A percentile compares a stretch with the other conserved stretches of the same genome.
phyloP scores from a whole-genome alignment of 2,888 invertebrate species.

The Zelleria hepariella region DNA sequence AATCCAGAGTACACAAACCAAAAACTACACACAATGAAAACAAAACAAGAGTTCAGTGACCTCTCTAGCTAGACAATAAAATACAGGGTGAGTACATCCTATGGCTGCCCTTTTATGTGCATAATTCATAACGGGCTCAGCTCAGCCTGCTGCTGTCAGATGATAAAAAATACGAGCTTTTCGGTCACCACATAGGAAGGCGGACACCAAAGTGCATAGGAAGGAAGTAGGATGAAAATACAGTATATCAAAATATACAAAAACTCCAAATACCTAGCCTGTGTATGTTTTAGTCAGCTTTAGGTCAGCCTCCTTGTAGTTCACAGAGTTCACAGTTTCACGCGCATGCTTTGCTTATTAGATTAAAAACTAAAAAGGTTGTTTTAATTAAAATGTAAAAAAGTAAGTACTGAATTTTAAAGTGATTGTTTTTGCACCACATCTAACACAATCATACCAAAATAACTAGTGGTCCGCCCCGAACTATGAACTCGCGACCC shows the following conservation, averaged over 20 bases:
- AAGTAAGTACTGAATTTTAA: no score
- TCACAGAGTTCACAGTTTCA: no score
- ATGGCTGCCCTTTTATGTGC: slow-evolving; percentile 21
- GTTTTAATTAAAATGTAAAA: no score
- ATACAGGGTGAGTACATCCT: slow-evolving; percentile 13
- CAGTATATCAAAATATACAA: not conserved
- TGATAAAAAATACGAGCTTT: slow-evolving; percentile 52
- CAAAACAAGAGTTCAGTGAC: slow-evolving; percentile 15
- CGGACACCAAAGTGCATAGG: not conserved
- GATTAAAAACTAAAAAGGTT: no score
- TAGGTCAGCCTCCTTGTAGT: no score
- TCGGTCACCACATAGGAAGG: slow-evolving; percentile 12
- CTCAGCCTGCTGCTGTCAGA: slow-evolving; percentile 25
- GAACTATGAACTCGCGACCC: no score
- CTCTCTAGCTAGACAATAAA: slow-evolving; percentile 26
- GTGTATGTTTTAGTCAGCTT: not conserved
- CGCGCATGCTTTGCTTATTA: no score
- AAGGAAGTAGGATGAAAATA: not conserved
- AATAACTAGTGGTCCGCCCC: no score
- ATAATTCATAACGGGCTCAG: slow-evolving; percentile 48
- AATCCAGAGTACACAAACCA: not conserved
- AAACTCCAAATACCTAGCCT: no score
- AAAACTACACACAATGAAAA: not conserved
- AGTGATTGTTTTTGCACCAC: no score
- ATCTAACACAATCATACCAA: no score